Conservation (phyloP, 2,113 vertebrate species). For the Cyprinodon variegatus region DNA sequence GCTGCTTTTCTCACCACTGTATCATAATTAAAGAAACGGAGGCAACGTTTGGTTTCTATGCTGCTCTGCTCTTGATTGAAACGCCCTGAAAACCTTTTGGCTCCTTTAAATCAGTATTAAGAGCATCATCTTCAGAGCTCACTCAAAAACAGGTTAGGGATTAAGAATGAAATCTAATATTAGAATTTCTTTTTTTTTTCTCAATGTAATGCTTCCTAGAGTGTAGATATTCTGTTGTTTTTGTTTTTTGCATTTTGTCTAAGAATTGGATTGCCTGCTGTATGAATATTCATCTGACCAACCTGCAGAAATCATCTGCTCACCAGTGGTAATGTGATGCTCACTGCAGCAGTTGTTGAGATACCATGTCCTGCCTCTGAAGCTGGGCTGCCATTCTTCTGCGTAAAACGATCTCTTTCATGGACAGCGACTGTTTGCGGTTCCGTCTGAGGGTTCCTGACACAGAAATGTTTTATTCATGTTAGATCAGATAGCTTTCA, state of each 20-base stretch:
- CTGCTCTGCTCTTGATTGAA: too few species aligned
- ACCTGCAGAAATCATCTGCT: not conserved
- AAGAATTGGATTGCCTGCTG: not conserved
- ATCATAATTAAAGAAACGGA: too few species aligned
- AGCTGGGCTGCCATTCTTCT: not conserved
- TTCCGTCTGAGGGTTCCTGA: conserved; percentile 1
- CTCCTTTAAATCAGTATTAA: too few species aligned
- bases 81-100: too few species aligned
- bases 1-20: too few species aligned
- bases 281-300: too few species aligned
- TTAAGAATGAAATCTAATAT: too few species aligned
- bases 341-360: not conserved
- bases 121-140: too few species aligned
- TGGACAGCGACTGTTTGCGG: not conserved
- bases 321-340: not conserved
- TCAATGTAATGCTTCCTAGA: not conserved
- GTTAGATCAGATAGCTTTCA: conserved; percentile 16
- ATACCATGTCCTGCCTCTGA: not conserved
- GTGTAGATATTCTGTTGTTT: not conserved
- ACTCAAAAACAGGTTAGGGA: too few species aligned
- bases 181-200: too few species aligned
- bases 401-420: not conserved
- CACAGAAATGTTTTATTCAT: conserved; percentile 11
- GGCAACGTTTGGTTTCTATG: too few species aligned
- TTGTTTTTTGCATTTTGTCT: too few species aligned